Evolutionary conservation across 1,140 invertebrate genomes (phyloP).

Genomic region (Neodiprion lecontei): DNA sequence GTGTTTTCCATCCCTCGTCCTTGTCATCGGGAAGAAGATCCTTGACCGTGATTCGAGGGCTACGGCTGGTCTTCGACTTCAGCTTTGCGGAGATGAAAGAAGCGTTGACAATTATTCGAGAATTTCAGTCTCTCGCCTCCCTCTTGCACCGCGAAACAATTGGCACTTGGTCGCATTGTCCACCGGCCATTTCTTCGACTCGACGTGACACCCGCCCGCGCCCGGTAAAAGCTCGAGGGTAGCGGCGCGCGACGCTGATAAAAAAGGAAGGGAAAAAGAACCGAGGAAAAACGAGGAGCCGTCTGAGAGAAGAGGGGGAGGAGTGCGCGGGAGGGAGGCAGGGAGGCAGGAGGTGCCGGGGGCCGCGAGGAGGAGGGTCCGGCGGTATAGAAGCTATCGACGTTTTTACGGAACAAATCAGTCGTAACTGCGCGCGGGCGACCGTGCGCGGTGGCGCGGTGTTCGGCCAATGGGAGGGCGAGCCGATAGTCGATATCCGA

Average conservation of each 20-base stretch:
- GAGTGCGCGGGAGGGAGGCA: constrained; percentile 14
- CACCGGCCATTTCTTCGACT: constrained; percentile 61
- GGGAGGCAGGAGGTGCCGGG: constrained; percentile 15
- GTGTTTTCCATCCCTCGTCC: too few species aligned
- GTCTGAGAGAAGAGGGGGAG: constrained; percentile 18
- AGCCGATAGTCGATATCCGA: constrained; percentile 63
- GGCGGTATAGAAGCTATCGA: constrained; percentile 60
- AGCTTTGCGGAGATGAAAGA: too few species aligned
- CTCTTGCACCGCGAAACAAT: too few species aligned
- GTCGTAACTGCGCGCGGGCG: constrained; percentile 59
- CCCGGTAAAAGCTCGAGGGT: constrained; percentile 36
- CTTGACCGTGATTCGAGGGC: too few species aligned
- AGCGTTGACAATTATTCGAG: too few species aligned
- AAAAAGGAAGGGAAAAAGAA: constrained; percentile 49
- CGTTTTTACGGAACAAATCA: constrained; percentile 65
- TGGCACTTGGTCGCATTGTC: constrained; percentile 39
- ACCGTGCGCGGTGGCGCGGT: constrained; percentile 48
- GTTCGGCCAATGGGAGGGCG: constrained; percentile 55
- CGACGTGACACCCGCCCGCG: constrained; percentile 57
- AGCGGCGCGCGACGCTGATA: constrained; percentile 58
- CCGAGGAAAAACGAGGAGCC: too few species aligned
- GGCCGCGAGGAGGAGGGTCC: constrained; percentile 25
- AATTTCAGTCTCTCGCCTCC: too few species aligned
- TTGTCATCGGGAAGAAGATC: too few species aligned
- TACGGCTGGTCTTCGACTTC: too few species aligned